Evolutionary conservation across 2,888 invertebrate genomes (phyloP).

Genomic region (Cheilosia vernalis): DNA sequence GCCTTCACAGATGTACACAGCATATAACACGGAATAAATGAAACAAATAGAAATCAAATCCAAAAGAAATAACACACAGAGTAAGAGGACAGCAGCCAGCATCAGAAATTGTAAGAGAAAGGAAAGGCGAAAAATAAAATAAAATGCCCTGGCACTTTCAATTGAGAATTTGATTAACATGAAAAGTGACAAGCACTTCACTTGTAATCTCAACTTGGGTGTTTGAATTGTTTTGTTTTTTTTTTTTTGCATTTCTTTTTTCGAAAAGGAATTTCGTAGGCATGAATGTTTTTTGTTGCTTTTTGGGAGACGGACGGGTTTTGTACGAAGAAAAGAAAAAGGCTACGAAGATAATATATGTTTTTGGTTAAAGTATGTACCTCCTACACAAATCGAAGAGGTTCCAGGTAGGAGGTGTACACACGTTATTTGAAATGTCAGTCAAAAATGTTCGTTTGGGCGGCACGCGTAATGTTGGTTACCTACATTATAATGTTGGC

Average conservation of each 20-base stretch:
- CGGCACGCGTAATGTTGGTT: no score
- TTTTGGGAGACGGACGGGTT: conserved; percentile 58
- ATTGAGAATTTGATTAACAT: conserved; percentile 66
- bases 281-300: not conserved
- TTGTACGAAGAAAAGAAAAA: not conserved
- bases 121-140: not conserved
- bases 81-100: not conserved
- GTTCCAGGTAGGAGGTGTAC: not conserved
- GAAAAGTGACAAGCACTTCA: conserved; percentile 68
- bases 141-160: conserved; percentile 57
- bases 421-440: conserved; percentile 9
- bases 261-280: not conserved
- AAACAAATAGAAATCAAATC: conserved; percentile 37
- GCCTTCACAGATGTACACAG: not conserved
- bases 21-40: conserved; percentile 17
- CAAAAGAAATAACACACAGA: conserved; percentile 15
- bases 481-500: no score
- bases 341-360: not conserved
- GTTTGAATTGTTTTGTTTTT: conserved; percentile 15
- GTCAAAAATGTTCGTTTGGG: not conserved
- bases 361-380: not conserved
- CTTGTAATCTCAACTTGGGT: conserved; percentile 62
- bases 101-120: not conserved
- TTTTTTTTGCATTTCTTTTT: not conserved
- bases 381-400: conserved; percentile 8